These are phyloP conservation scores for Argopecten irradians DNA, from an alignment of 1,140 invertebrate species.

Conservation along the genomic window DNA sequence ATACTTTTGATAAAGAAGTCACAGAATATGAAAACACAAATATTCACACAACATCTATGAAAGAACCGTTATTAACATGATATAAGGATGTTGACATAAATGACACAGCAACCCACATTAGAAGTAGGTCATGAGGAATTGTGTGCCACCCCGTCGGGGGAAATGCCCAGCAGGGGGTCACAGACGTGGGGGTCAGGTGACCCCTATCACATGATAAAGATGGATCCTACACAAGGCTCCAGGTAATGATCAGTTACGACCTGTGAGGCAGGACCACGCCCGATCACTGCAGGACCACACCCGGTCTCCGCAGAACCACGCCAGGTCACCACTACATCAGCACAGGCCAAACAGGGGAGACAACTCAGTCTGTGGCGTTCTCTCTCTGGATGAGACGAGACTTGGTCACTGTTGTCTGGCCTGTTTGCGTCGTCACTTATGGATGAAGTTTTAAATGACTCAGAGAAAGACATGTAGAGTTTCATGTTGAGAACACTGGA, in stretches of 20 bases:
- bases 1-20: not conserved
- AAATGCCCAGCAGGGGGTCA: not conserved
- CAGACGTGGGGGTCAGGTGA: conserved; percentile 4
- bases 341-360: not conserved
- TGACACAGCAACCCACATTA: not conserved
- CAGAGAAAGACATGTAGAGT: conserved; percentile 14
- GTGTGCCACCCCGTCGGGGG: not conserved
- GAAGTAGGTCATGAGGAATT: not conserved
- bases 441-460: not conserved
- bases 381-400: not conserved
- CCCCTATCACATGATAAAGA: conserved; percentile 3
- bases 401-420: not conserved
- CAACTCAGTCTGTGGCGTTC: not conserved
- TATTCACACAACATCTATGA: not conserved
- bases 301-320: not conserved
- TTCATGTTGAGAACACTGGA: conserved; percentile 63
- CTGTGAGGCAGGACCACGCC: not conserved
- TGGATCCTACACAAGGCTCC: not conserved
- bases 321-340: not conserved
- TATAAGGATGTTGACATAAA: not conserved
- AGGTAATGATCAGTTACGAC: not conserved
- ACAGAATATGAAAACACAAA: not conserved
- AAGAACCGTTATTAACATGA: conserved; percentile 22
- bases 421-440: not conserved
- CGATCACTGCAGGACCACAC: no score